Conservation (phyloP, 2,797 vertebrate species). For the Pyrocephalus nanus region DNA sequence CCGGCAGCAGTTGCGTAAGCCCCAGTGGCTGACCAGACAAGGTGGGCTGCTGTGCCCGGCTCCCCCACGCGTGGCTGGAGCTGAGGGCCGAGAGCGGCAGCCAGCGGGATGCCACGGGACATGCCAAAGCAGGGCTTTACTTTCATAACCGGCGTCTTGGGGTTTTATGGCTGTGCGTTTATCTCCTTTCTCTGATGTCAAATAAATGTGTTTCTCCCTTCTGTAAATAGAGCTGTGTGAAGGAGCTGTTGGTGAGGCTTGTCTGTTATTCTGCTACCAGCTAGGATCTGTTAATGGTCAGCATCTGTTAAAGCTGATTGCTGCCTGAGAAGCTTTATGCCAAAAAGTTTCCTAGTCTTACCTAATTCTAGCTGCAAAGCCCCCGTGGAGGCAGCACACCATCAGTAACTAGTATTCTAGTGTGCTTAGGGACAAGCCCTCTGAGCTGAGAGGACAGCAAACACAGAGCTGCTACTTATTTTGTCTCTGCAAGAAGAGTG, state of each 20-base stretch:
- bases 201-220: background rate
- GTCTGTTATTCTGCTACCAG: background rate
- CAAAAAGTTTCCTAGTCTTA: conserved; percentile 21
- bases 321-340: background rate
- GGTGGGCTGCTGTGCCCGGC: background rate
- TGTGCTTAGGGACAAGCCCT: background rate
- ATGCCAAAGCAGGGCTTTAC: rapidly evolving
- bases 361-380: background rate
- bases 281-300: background rate
- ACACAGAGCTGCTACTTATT: background rate
- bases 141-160: background rate
- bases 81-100: background rate
- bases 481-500: background rate
- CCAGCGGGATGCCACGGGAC: rapidly evolving
- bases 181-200: rapidly evolving
- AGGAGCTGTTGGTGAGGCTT: background rate
- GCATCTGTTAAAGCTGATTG: background rate
- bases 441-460: background rate
- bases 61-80: background rate
- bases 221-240: background rate
- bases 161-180: rapidly evolving
- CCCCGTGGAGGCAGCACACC: background rate
- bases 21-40: background rate
- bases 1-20: conserved; percentile 64
- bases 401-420: background rate